Base-by-base conservation (phyloP, 2,888 invertebrate genomes). In the Chloromyia formosa region DNA sequence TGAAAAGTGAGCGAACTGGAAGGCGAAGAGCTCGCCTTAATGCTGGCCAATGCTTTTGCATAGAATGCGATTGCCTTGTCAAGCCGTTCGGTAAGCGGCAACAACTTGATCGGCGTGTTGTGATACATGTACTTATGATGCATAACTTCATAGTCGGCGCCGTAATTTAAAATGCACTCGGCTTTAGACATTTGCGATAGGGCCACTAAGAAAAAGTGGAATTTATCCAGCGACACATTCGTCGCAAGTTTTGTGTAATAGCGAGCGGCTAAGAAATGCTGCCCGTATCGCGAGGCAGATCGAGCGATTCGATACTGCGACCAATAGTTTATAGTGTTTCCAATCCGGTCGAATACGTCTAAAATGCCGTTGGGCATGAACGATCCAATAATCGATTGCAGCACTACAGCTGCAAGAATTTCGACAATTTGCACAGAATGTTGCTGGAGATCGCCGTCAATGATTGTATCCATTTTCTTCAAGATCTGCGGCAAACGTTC, bases 201-300 rank as follows among this genome's bases (percentile, higher is more conserved):
- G 0, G 94, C 93, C 0, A 91, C 89, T 72, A 97, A 85, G 93
- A 96, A 97, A 81, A 95, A 94, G 81, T 96, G 94, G 64, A 94
- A 90, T 80, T 95, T 92, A 82, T 97, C 97, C 42, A 94, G 93
- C 16, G 94, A 93, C 0, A 94, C 93, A 78, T 90, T 88, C 61
- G 89, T 89, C 1, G 90, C 88, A 35, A 94, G 84, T 60, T 87
- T 87, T 27, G 87, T 85, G 80, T 93, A 89, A 42, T 94, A 88
- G 5, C 86, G 85, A 0, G 91, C 89, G 0, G 93, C 93, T 23
- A 94, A 85, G 66, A 87, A 87, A 81, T 93, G 93, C 82, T 95
- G 94, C 0, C 94, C 94, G 82, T 94, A 94, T 88, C 96, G 89
- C 18, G 95, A 90, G 0, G 95, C 95, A 14, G 95, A 94, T 73